These are phyloP conservation scores for Ashinkailepas kermadecensis DNA, from an alignment of 2,888 invertebrate species.

Conservation along the genomic window DNA sequence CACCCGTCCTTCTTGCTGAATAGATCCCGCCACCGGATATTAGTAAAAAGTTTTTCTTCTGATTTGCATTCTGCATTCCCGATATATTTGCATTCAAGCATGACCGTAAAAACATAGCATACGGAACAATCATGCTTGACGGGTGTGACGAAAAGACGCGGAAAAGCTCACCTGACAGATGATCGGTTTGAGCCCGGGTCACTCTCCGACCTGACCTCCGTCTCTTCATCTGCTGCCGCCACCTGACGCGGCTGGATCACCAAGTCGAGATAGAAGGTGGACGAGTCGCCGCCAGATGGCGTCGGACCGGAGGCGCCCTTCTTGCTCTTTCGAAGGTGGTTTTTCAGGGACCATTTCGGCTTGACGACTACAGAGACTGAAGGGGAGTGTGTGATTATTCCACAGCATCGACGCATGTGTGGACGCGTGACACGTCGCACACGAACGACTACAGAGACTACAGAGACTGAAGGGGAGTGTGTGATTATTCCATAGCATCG, in stretches of 20 bases:
- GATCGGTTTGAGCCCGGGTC: not conserved
- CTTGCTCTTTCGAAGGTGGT: constrained; percentile 32
- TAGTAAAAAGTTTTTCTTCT: too few species aligned
- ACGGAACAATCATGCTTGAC: too few species aligned
- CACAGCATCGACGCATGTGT: too few species aligned
- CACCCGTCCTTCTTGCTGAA: too few species aligned
- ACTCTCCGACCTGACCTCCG: not conserved
- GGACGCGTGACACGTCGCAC: too few species aligned
- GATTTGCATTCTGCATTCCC: too few species aligned
- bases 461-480: constrained; percentile 20
- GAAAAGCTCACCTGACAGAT: not conserved
- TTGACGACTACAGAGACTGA: constrained; percentile 27
- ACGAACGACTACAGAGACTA: too few species aligned
- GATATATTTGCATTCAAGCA: too few species aligned
- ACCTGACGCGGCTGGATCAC: not conserved
- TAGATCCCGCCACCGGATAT: too few species aligned
- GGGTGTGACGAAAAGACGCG: not conserved
- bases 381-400: too few species aligned
- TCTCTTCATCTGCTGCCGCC: not conserved
- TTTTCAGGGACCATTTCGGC: constrained; percentile 4
- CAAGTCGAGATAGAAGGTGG: not conserved
- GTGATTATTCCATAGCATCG: too few species aligned
- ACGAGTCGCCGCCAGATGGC: constrained; percentile 37
- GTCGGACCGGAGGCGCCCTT: constrained; percentile 28
- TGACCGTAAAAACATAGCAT: too few species aligned